A percentile compares a stretch with the other conserved stretches of the same genome.
Conservation (phyloP, 2,888 invertebrate species). For the Sphecodes monilicornis region DNA sequence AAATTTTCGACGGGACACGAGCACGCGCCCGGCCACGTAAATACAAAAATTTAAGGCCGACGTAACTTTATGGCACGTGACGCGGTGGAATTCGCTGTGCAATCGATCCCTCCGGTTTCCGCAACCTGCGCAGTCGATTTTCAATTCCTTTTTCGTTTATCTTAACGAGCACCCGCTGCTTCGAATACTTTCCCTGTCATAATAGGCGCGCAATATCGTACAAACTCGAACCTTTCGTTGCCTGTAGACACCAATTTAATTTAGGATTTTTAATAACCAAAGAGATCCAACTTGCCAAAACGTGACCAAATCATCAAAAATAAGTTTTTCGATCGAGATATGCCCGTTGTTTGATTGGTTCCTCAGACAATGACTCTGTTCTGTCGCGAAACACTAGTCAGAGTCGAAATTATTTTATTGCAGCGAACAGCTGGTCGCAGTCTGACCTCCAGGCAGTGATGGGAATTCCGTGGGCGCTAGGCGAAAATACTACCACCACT, state of each 20-base stretch:
- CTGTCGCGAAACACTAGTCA: no score
- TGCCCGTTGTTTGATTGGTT: no score
- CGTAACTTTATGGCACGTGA: constrained; percentile 26
- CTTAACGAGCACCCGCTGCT: background rate
- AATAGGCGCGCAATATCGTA: background rate
- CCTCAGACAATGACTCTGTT: no score
- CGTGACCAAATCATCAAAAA: no score
- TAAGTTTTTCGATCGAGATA: no score
- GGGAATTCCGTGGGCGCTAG: no score
- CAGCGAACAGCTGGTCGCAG: no score
- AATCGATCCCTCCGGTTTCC: constrained; percentile 3
- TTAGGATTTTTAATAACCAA: background rate
- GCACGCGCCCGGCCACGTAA: background rate
- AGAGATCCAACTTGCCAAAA: background rate
- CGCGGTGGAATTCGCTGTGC: background rate
- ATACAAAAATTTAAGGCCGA: constrained; percentile 44
- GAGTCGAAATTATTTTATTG: no score
- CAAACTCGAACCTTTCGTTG: background rate
- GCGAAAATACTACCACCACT: no score
- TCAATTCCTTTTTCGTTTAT: background rate
- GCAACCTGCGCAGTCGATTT: background rate
- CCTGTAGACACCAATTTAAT: background rate
- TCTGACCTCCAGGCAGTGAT: no score
- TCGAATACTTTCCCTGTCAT: background rate
- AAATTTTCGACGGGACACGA: constrained; percentile 37